Evolutionary conservation across 2,797 vertebrate species (phyloP).

Genomic region (Poecilia wingei): DNA sequence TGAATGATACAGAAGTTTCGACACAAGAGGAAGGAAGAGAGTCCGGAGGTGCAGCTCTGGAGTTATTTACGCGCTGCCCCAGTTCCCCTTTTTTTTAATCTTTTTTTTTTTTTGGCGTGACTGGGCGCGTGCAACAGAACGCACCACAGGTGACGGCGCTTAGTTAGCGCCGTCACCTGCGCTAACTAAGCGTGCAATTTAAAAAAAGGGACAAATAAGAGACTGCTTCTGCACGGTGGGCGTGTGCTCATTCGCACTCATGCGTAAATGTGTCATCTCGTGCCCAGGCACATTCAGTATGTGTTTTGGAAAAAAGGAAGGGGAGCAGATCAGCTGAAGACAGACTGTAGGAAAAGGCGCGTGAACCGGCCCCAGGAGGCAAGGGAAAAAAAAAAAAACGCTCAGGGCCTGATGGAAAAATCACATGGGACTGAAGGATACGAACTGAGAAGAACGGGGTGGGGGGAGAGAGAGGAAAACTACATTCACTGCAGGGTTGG

Average conservation of each 20-base stretch:
- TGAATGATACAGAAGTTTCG: slow-evolving; percentile 41
- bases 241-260: slow-evolving; percentile 23
- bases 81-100: slow-evolving; percentile 55
- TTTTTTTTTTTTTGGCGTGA: slow-evolving; percentile 40
- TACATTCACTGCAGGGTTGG: slow-evolving; percentile 35
- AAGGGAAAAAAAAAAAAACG: slow-evolving; percentile 13
- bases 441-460: slow-evolving; percentile 13
- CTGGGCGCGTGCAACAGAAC: neutral
- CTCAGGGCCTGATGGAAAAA: slow-evolving; percentile 29
- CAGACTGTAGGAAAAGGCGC: slow-evolving; percentile 40
- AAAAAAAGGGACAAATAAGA: slow-evolving; percentile 37
- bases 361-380: slow-evolving; percentile 39
- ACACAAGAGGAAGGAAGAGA: slow-evolving; percentile 54
- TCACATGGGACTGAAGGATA: slow-evolving; percentile 46
- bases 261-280: slow-evolving; percentile 37
- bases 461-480: slow-evolving; percentile 51
- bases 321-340: slow-evolving; percentile 37
- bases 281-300: slow-evolving; percentile 49
- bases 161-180: slow-evolving; percentile 40
- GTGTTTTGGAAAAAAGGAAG: slow-evolving; percentile 63
- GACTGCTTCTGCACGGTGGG: slow-evolving; percentile 27
- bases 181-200: slow-evolving; percentile 37
- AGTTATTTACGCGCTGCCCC: slow-evolving; percentile 45
- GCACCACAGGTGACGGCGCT: neutral
- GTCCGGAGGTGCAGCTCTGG: slow-evolving; percentile 31